Conservation (phyloP, 2,888 invertebrate genomes). For the Platycheirus albimanus region DNA sequence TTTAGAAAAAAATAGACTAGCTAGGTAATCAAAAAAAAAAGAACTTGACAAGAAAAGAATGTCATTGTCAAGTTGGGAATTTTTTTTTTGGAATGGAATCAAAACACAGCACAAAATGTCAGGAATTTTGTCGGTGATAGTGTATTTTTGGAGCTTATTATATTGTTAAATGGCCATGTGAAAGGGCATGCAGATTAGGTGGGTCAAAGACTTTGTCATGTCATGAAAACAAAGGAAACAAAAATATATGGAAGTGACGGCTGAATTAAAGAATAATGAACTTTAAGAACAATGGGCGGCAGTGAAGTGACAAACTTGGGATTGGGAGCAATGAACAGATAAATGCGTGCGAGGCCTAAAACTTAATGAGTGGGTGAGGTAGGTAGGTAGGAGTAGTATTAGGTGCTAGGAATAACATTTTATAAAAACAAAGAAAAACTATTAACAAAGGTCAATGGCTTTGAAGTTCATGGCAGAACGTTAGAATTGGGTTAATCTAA, state of each 20-base stretch:
- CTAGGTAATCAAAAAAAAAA: too few relatives aligned
- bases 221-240: conserved; percentile 2
- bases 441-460: conserved; percentile 9
- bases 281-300: conserved; percentile 15
- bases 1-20: too few relatives aligned
- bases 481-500: background rate
- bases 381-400: too few relatives aligned
- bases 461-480: background rate
- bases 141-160: background rate
- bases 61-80: conserved; percentile 43
- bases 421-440: conserved; percentile 6
- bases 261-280: conserved; percentile 23
- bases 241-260: background rate
- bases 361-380: conserved; percentile 17
- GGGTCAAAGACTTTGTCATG: conserved; percentile 5
- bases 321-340: conserved; percentile 33
- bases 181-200: conserved; percentile 42
- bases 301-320: conserved; percentile 11
- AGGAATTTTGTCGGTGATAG: background rate
- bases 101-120: conserved; percentile 16
- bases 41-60: conserved; percentile 30
- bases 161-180: conserved; percentile 14
- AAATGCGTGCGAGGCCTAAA: conserved; percentile 10
- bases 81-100: background rate
- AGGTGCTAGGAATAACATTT: background rate